Conservation (phyloP, 2,888 invertebrate species). For the Eupeodes luniger region DNA sequence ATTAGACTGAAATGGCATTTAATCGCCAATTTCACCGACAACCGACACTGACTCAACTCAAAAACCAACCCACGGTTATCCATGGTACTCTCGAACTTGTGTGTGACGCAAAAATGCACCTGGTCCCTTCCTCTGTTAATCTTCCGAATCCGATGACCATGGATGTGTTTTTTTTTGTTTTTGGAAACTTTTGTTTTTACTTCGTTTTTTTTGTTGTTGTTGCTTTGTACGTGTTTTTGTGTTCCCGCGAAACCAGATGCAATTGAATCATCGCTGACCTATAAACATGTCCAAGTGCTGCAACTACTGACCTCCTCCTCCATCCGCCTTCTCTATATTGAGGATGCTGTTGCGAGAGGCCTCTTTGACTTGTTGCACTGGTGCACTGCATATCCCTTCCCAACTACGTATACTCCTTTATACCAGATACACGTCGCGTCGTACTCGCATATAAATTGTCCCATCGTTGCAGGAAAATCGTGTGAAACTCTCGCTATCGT, state of each 20-base stretch:
- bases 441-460: not conserved
- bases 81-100: not conserved
- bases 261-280: conserved; percentile 73
- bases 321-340: not conserved
- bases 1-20: conserved; percentile 68
- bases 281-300: conserved; percentile 71
- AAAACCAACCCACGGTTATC: conserved; percentile 44
- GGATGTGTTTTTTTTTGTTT: conserved; percentile 18
- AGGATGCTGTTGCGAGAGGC: conserved; percentile 36
- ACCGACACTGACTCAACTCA: not conserved
- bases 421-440: not conserved
- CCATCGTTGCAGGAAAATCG: conserved; percentile 22
- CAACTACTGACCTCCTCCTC: conserved; percentile 31
- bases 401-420: not conserved
- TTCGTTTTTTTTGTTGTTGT: conserved; percentile 17
- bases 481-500: conserved; percentile 75
- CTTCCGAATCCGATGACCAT: conserved; percentile 49
- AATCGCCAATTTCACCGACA: conserved; percentile 63
- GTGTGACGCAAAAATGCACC: conserved; percentile 69
- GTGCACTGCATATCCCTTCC: conserved; percentile 26
- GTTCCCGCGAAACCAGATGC: conserved; percentile 67
- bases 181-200: not conserved
- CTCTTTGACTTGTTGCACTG: conserved; percentile 65
- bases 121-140: conserved; percentile 48
- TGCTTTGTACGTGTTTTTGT: not conserved